phyloP scores from a whole-genome alignment of 2,797 vertebrate genomes.

The Columba guinea region DNA sequence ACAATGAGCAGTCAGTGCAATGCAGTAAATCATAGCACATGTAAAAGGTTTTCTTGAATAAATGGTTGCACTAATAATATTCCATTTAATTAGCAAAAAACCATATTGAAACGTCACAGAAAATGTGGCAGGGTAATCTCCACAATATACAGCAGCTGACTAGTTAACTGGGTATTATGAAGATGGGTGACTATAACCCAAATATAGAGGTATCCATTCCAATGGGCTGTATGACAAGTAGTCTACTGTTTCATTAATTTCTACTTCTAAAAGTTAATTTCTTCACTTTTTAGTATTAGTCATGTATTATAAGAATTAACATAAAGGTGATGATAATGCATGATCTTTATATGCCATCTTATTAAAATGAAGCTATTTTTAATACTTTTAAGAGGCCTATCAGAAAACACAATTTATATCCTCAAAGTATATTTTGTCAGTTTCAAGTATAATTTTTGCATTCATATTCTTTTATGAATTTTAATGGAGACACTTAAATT shows the following conservation, averaged over 20 bases:
- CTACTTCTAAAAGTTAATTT: slow-evolving; percentile 80
- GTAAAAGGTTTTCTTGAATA: slow-evolving; percentile 51
- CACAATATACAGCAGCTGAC: slow-evolving; percentile 2
- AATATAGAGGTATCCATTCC: slow-evolving; percentile 48
- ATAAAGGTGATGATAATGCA: slow-evolving; percentile 80
- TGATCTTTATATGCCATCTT: slow-evolving; percentile 82
- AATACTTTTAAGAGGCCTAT: slow-evolving; percentile 86
- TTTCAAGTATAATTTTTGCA: slow-evolving; percentile 97
- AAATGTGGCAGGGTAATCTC: slow-evolving; percentile 22
- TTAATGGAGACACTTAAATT: slow-evolving; percentile 99
- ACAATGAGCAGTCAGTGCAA: slow-evolving; percentile 45
- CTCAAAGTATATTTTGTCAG: slow-evolving; percentile 98
- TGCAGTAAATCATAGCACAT: slow-evolving; percentile 18
- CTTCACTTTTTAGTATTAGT: slow-evolving; percentile 81
- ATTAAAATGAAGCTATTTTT: slow-evolving; percentile 87
- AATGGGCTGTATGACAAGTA: slow-evolving; percentile 51
- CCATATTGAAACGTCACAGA: slow-evolving; percentile 24
- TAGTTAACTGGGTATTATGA: slow-evolving; percentile 47
- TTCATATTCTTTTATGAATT: slow-evolving; percentile 99
- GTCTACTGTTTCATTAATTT: slow-evolving; percentile 75
- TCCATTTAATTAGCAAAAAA: slow-evolving; percentile 61
- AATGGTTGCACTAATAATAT: slow-evolving; percentile 53
- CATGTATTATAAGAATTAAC: slow-evolving; percentile 79
- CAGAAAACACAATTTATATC: slow-evolving; percentile 92
- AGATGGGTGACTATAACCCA: slow-evolving; percentile 40